A percentile compares a stretch with the other conserved stretches of the same genome.
Evolutionary conservation across 2,888 invertebrate species (phyloP).

Genomic region (Nemoura dubitans): DNA sequence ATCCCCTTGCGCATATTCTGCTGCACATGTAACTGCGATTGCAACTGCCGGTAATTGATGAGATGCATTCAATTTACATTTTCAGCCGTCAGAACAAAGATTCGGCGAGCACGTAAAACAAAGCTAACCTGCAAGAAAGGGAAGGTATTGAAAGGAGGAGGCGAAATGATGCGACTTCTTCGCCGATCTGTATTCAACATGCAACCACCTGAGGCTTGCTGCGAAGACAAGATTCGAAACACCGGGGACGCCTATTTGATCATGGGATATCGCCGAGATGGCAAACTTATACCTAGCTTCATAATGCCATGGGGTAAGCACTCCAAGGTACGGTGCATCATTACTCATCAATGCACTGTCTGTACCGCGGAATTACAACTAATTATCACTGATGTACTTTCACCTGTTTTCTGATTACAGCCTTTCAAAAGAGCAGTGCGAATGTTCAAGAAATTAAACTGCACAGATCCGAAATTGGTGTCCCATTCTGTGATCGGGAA

Average conservation of each 20-base stretch:
- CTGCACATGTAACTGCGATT: no score
- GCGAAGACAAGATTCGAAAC: constrained; percentile 56
- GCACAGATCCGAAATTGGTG: constrained; percentile 57
- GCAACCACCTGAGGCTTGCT: constrained; percentile 58
- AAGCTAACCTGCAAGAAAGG: constrained; percentile 58
- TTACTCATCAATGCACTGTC: neutral
- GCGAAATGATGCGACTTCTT: constrained; percentile 55
- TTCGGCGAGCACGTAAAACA: constrained; percentile 56
- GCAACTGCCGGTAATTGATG: neutral
- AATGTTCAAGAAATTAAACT: constrained; percentile 59
- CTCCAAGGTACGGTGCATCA: constrained; percentile 52
- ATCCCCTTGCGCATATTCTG: no score
- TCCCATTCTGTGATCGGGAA: constrained; percentile 54
- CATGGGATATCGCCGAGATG: constrained; percentile 58
- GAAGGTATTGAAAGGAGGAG: constrained; percentile 56
- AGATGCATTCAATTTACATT: no score
- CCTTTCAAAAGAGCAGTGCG: constrained; percentile 59
- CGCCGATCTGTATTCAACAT: constrained; percentile 56
- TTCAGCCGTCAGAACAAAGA: constrained; percentile 58
- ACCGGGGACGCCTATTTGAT: constrained; percentile 56
- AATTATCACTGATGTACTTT: neutral
- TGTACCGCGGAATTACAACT: neutral
- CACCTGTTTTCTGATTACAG: constrained; percentile 52
- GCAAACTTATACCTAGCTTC: constrained; percentile 58
- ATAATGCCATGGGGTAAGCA: constrained; percentile 59